Evolutionary conservation across 2,797 vertebrate species (phyloP).

Genomic region (Sebastes jordani): DNA sequence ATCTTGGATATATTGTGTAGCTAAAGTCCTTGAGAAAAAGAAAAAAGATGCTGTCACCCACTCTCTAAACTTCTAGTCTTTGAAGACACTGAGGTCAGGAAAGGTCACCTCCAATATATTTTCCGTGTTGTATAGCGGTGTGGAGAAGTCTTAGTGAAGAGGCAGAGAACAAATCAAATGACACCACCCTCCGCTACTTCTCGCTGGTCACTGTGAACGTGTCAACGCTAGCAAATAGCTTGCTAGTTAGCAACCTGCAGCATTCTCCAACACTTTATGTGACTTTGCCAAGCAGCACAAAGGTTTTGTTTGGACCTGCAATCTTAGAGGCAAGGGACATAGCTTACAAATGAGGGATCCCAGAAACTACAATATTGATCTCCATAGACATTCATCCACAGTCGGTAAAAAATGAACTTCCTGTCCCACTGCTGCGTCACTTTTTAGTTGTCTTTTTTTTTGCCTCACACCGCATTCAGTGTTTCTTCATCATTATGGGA

Average conservation of each 20-base stretch:
- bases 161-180: neutral
- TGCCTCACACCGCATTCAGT: neutral
- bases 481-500: neutral
- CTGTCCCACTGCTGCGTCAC: neutral
- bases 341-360: neutral
- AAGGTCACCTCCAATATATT: slow-evolving; percentile 8
- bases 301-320: neutral
- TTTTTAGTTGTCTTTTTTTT: neutral
- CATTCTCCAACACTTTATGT: neutral
- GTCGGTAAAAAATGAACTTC: neutral
- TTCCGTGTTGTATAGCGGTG: neutral
- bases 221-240: neutral
- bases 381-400: neutral
- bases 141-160: neutral
- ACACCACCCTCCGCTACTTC: neutral
- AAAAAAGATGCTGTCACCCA: neutral
- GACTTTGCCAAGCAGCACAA: neutral
- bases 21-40: too few relatives aligned
- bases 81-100: neutral
- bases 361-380: neutral
- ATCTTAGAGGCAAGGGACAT: neutral
- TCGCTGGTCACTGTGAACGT: fast-evolving
- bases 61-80: slow-evolving; percentile 1
- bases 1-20: too few relatives aligned
- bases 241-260: neutral